Base-by-base conservation (phyloP, 2,797 vertebrate species). In the Gallirallus australis region DNA sequence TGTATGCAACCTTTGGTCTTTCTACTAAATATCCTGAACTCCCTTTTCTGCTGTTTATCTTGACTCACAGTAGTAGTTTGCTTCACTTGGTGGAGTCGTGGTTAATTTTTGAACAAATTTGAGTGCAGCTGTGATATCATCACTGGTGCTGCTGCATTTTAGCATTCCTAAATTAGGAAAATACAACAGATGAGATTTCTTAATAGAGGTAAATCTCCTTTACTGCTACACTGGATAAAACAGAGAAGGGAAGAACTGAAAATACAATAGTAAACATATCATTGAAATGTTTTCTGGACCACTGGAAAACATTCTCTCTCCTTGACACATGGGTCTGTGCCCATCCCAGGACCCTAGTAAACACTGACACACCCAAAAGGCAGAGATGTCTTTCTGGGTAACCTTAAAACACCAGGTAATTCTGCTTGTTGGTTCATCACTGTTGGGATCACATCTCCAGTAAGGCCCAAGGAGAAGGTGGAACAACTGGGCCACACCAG, bases 361-460 rank as follows among this genome's bases (percentile, higher is more conserved):
- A 85, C 31, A 42, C 18, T 42, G 70, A 84, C 90, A 78, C 76
- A 71, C 47, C 69, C 82, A n/a, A 42, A 88, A 69, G n/a, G 14
- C 77, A 75, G 52, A 70, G n/a, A 56, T 82, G 27, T 63, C 59
- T 90, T 70, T 57, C 42, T 33, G 25, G 17, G 30, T 82, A 82
- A 86, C 45, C 33, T 77, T 70, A 52, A 92, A 91, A 63, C 59
- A 77, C 7, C 66, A 93, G 70, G 59, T 63, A 93, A 86, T 90
- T 83, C 57, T 89, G 30, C 33, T 53, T 86, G 50, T 76, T 89
- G 48, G 65, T 61, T 95, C 59, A 50, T 50, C 40, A 31, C 13
- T 64, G 39, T 20, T 90, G 88, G 95, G 50, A 47, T 94, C 88
- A 84, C 59, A 88, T 52, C 19, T 91, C 65, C 69, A 76, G 30